Conservation (phyloP, 1,140 invertebrate species). For the Brachystomella parvula region DNA sequence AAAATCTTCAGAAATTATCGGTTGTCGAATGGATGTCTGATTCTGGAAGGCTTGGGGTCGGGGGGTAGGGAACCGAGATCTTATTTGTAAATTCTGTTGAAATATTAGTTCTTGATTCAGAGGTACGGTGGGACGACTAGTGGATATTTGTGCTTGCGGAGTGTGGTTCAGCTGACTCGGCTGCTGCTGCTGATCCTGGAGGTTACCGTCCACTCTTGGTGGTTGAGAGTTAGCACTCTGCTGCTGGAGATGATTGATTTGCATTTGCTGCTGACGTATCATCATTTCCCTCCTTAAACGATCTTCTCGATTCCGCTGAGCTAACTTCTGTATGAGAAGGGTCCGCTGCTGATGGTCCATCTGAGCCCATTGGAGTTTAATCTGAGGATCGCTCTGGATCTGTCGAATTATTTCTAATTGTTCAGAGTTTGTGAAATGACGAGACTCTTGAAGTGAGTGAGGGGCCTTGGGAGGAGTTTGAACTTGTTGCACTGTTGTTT, state of each 20-base stretch:
- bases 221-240: neutral
- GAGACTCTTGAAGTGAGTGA: neutral
- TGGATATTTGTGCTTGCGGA: neutral
- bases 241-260: neutral
- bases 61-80: neutral
- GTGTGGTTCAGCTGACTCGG: neutral
- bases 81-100: no score
- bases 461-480: constrained; percentile 21
- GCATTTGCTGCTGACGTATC: constrained; percentile 27
- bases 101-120: no score
- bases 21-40: neutral
- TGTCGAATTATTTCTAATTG: constrained; percentile 34
- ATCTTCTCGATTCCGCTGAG: constrained; percentile 35
- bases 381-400: constrained; percentile 33
- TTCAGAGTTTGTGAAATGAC: constrained; percentile 28
- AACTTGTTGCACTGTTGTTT: neutral
- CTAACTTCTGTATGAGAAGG: constrained; percentile 32
- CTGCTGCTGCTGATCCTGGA: neutral
- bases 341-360: constrained; percentile 32
- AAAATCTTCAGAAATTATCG: neutral
- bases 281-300: constrained; percentile 27
- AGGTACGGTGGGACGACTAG: neutral
- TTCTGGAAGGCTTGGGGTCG: no score
- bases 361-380: constrained; percentile 30
- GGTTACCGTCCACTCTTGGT: no score